Conservation (phyloP, 2,797 vertebrate species). For the Cheirogaleus major region DNA sequence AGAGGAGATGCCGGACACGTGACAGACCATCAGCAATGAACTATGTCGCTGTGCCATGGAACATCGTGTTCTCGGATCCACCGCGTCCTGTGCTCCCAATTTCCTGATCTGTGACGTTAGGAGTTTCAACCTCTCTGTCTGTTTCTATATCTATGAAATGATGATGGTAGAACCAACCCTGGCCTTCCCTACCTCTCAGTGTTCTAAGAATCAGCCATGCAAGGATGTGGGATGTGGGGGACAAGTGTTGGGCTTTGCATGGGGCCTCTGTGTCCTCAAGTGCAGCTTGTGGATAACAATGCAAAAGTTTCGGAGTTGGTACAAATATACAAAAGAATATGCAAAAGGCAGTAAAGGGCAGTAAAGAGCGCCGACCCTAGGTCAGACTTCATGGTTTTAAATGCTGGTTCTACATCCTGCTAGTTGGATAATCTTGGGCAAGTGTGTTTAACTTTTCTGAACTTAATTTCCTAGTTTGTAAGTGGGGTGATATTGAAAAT, state of each 20-base stretch:
- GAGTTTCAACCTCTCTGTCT: no score
- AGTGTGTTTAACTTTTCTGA: background rate
- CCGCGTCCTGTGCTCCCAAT: fast-evolving
- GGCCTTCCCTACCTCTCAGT: background rate
- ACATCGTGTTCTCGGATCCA: background rate
- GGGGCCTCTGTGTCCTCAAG: background rate
- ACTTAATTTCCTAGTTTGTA: background rate
- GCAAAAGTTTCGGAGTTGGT: background rate
- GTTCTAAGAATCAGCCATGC: background rate
- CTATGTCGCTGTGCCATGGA: fast-evolving
- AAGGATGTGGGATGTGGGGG: background rate
- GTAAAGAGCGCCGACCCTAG: background rate
- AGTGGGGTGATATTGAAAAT: background rate
- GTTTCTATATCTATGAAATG: background rate
- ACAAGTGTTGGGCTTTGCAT: background rate
- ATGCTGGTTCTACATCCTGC: background rate
- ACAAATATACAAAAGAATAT: background rate
- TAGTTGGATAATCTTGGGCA: background rate
- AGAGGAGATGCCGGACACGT: background rate
- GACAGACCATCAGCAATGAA: background rate
- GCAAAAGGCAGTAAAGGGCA: background rate
- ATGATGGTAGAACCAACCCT: background rate
- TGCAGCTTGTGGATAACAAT: background rate
- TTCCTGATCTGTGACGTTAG: background rate
- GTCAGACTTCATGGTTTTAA: background rate